phyloP scores from a whole-genome alignment of 1,140 invertebrate species.

The Antheraea mylitta region DNA sequence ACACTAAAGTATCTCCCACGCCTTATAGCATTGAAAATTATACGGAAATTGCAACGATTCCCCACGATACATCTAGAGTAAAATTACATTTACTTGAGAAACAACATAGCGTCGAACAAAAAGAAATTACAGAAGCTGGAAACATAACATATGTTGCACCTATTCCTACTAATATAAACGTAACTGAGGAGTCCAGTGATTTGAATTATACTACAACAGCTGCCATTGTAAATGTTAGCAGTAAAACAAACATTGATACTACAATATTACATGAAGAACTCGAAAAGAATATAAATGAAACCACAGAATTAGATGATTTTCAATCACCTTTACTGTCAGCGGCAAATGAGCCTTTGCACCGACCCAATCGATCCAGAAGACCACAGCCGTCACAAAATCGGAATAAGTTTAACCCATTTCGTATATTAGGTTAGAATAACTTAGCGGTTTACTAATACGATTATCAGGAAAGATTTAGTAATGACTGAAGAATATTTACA shows the following conservation, averaged over 20 bases:
- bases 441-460: slow-evolving; percentile 26
- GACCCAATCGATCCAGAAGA: slow-evolving; percentile 59
- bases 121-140: not conserved
- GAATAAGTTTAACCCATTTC: slow-evolving; percentile 71
- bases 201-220: slow-evolving; percentile 14
- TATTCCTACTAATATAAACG: not conserved
- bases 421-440: slow-evolving; percentile 63
- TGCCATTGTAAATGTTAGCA: slow-evolving; percentile 8
- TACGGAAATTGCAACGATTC: not conserved
- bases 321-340: slow-evolving; percentile 66
- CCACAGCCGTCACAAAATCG: slow-evolving; percentile 46
- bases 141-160: not conserved
- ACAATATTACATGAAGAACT: slow-evolving; percentile 21
- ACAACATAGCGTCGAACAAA: not conserved
- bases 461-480: slow-evolving; percentile 5
- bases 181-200: not conserved
- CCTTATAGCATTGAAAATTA: not conserved
- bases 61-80: not conserved
- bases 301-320: slow-evolving; percentile 51
- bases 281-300: slow-evolving; percentile 26
- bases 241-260: slow-evolving; percentile 15
- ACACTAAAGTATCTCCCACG: not conserved
- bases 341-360: slow-evolving; percentile 60
- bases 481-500: slow-evolving; percentile 19
- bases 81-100: not conserved